Evolutionary conservation across 2,888 invertebrate genomes (phyloP).

Genomic region (Entomobrya multifasciata): DNA sequence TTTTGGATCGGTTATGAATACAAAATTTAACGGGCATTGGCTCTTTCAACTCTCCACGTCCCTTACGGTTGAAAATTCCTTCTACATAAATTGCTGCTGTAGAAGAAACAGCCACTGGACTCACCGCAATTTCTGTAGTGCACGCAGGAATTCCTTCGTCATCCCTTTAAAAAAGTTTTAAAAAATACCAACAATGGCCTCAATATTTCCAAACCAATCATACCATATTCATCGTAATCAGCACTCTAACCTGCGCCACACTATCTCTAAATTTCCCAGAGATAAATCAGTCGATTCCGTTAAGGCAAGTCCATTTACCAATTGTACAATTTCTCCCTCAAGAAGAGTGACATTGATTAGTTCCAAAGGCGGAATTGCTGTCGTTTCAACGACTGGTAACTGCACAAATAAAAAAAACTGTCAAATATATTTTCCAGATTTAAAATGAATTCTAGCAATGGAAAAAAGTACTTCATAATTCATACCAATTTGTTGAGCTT

Average conservation of each 20-base stretch:
- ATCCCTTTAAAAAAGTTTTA: too few relatives aligned
- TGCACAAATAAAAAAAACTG: not conserved
- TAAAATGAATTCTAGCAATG: not conserved
- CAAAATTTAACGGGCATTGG: constrained; percentile 87
- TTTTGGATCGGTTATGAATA: constrained; percentile 87
- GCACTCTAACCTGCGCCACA: constrained; percentile 72
- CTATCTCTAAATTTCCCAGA: constrained; percentile 63
- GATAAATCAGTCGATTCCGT: not conserved
- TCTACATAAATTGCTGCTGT: constrained; percentile 69
- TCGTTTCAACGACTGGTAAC: constrained; percentile 1
- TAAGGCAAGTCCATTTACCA: not conserved
- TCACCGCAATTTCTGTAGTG: constrained; percentile 58
- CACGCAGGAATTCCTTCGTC: constrained; percentile 28
- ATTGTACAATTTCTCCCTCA: not conserved
- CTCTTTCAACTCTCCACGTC: constrained; percentile 73
- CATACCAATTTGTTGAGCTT: constrained; percentile 38
- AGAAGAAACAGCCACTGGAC: constrained; percentile 43
- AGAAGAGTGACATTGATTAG: not conserved
- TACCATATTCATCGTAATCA: too few relatives aligned
- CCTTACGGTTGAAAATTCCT: constrained; percentile 70
- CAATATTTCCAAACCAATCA: too few relatives aligned
- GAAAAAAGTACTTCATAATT: not conserved
- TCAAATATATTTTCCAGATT: not conserved
- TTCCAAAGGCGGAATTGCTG: constrained; percentile 10
- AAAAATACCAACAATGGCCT: too few relatives aligned